Conservation (phyloP, 2,113 vertebrate species). For the Osmerus mordax region DNA sequence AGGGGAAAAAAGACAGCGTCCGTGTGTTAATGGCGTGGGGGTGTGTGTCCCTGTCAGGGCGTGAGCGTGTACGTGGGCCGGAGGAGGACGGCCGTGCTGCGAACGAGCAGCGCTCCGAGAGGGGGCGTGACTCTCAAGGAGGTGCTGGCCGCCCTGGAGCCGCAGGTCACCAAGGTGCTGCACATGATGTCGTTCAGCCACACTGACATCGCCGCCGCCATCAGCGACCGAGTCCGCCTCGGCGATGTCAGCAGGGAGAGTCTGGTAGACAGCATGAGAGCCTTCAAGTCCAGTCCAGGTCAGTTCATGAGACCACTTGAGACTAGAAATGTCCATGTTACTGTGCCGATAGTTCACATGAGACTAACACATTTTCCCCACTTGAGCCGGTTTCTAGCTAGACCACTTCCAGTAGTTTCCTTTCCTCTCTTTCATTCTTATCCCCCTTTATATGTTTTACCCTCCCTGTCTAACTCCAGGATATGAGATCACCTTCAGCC, state of each 20-base stretch:
- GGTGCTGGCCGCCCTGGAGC: constrained; percentile 64
- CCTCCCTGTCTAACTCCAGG: constrained; percentile 64
- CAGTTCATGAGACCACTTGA: constrained; percentile 17
- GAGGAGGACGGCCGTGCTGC: constrained; percentile 77
- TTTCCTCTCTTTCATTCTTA: too few species aligned
- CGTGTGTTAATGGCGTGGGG: neutral
- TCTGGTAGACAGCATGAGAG: constrained; percentile 79
- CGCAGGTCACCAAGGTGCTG: constrained; percentile 70
- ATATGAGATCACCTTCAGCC: constrained; percentile 94
- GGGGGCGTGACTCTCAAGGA: constrained; percentile 62
- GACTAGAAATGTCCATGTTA: too few species aligned
- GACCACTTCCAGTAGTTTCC: too few species aligned
- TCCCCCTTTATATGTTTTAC: too few species aligned
- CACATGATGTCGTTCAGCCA: constrained; percentile 87
- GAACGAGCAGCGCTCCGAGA: constrained; percentile 40
- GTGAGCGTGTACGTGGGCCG: constrained; percentile 78
- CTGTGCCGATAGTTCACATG: too few species aligned
- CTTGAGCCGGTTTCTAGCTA: too few species aligned
- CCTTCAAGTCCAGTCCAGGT: constrained; percentile 95
- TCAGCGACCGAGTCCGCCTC: constrained; percentile 79
- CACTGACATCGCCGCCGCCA: constrained; percentile 74
- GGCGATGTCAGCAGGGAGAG: constrained; percentile 71
- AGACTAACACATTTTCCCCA: too few species aligned
- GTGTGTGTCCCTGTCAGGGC: constrained; percentile 59
- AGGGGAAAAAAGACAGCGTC: neutral